Evolutionary conservation across 2,888 invertebrate species (phyloP).

Genomic region (Drosophila colorata): DNA sequence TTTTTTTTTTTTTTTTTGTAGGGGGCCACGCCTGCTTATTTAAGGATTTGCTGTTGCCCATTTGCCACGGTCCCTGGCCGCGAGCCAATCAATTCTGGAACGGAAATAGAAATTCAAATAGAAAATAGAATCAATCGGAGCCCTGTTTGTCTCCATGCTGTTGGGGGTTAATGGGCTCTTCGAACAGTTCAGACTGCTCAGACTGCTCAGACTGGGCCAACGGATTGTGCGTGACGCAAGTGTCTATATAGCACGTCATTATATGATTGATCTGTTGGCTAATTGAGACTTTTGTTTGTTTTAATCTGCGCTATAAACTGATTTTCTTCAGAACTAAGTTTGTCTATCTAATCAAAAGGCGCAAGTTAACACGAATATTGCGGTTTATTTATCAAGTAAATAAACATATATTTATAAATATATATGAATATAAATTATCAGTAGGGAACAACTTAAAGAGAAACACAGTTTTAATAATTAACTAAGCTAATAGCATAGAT

Average conservation of each 20-base stretch:
- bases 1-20: conserved; percentile 32
- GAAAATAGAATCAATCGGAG: conserved; percentile 3
- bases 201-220: conserved; percentile 8
- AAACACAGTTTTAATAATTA: too few species aligned
- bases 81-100: conserved; percentile 74
- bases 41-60: conserved; percentile 33
- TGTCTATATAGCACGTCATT: conserved; percentile 20
- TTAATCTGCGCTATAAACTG: background rate
- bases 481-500: too few species aligned
- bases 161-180: conserved; percentile 70
- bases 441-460: too few species aligned
- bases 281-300: conserved; percentile 35
- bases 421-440: background rate
- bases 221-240: conserved; percentile 41
- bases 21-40: too few species aligned
- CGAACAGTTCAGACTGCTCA: conserved; percentile 6
- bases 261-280: conserved; percentile 42
- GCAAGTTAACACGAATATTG: too few species aligned
- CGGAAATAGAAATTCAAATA: conserved; percentile 64
- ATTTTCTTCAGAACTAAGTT: conserved; percentile 15
- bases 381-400: background rate
- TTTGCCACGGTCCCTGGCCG: conserved; percentile 45
- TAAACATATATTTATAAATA: conserved; percentile 1
- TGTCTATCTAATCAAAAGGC: background rate
- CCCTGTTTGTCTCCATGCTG: conserved; percentile 44